Base-by-base conservation (phyloP, 2,888 invertebrate genomes). In the Meteorus cinctellus region DNA sequence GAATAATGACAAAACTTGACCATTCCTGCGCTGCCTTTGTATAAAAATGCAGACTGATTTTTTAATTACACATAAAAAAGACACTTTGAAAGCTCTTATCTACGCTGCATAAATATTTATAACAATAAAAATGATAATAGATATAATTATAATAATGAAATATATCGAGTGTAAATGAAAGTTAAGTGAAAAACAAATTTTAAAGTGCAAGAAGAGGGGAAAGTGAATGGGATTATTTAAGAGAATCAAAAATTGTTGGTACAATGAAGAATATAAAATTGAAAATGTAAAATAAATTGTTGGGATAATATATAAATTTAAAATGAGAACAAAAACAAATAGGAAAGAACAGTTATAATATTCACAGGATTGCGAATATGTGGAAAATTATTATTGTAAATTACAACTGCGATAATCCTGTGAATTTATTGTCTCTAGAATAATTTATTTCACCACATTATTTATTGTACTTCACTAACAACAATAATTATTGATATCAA, bases 11-110 rank as follows among this genome's bases (percentile, higher is more conserved):
- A 66, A 55, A 51, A 68, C 55, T 77, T 59, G 69, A 86, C 84
- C 88, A 88, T 88, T 88, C 88, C 88, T 87, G 80, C 79, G 84
- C 83, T 85, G 86, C 86, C 85, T 86, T 86, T 84, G 82, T 78
- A 78, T 81, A 19, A 19, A 55, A n/a, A 55, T 79, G 81, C 79
- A 81, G 83, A 48, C 31, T 36, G 72, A 67, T 31, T 69, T 65
- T 69, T 74, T 70, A 41, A 67, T n/a, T 34, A 34, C 8, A n/a
- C 8, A n/a, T 4, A 48, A 16, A 48, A 16, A n/a, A n/a, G 3
- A 48, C 48, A n/a, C 4, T 48, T 0, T 55, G n/a, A 19, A 24
- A n/a, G 8, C 19, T 19, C 10, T 48, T 16, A 62, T 71, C n/a
- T 71, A 62, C 36, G 66, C 62, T 48, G 36, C 48, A 36, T 48